phyloP scores from a whole-genome alignment of 2,888 invertebrate genomes.

The Lottia scabra region DNA sequence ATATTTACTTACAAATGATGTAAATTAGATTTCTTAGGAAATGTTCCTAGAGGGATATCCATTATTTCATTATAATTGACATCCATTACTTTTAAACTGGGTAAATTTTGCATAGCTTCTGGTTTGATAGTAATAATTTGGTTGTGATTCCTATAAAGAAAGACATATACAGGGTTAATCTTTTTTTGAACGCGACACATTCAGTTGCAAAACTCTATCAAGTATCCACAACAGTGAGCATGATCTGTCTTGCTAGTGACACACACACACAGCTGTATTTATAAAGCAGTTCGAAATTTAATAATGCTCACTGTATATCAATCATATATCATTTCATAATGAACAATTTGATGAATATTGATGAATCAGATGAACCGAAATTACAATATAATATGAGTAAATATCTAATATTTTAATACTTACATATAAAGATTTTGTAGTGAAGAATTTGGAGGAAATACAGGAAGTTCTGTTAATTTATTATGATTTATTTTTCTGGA shows the following conservation, averaged over 20 bases:
- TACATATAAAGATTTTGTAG: slow-evolving; percentile 72
- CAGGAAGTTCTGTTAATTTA: slow-evolving; percentile 73
- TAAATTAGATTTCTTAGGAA: slow-evolving; percentile 74
- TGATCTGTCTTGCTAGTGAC: too few relatives aligned
- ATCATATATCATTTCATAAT: too few relatives aligned
- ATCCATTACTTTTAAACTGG: slow-evolving; percentile 74
- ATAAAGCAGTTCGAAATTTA: too few relatives aligned
- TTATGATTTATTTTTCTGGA: slow-evolving; percentile 75
- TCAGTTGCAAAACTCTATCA: not conserved
- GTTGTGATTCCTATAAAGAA: slow-evolving; percentile 72
- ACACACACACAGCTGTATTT: too few relatives aligned
- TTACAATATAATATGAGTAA: too few relatives aligned
- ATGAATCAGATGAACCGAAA: too few relatives aligned
- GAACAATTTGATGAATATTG: too few relatives aligned
- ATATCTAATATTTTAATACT: slow-evolving; percentile 53
- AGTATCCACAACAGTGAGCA: too few relatives aligned
- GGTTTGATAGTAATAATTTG: slow-evolving; percentile 70
- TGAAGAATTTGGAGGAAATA: slow-evolving; percentile 64
- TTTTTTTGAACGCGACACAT: not conserved
- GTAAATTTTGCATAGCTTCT: slow-evolving; percentile 70
- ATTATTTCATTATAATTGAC: slow-evolving; percentile 63
- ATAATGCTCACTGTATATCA: too few relatives aligned
- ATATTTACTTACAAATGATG: slow-evolving; percentile 71
- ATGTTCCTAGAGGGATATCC: slow-evolving; percentile 72
- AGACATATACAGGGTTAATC: not conserved